Evolutionary conservation across 2,797 vertebrate genomes (phyloP).

Genomic region (Menidia menidia): DNA sequence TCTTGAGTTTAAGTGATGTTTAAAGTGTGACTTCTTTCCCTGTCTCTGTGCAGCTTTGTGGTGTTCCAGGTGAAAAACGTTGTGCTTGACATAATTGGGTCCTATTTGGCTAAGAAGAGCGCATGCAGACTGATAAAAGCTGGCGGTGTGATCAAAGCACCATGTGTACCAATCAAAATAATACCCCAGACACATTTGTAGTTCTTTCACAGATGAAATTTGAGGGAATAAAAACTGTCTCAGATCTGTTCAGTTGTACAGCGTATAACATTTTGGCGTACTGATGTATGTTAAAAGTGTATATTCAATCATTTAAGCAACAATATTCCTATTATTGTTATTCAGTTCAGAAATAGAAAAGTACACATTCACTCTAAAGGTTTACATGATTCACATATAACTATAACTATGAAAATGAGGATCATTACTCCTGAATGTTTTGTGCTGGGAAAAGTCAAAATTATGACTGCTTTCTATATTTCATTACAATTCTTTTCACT

Average conservation of each 20-base stretch:
- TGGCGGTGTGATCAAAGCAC: conserved; percentile 73
- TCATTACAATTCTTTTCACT: conserved; percentile 36
- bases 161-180: conserved; percentile 64
- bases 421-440: conserved; percentile 36
- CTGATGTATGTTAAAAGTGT: conserved; percentile 26
- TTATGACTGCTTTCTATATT: conserved; percentile 36
- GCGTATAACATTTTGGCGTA: conserved; percentile 9
- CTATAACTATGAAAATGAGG: conserved; percentile 31
- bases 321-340: neutral
- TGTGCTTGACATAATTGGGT: conserved; percentile 78
- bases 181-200: conserved; percentile 68
- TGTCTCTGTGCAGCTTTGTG: conserved; percentile 42
- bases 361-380: neutral
- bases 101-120: conserved; percentile 73
- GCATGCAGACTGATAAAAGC: conserved; percentile 68
- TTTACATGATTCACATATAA: conserved; percentile 22
- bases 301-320: conserved; percentile 30
- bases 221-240: conserved; percentile 50
- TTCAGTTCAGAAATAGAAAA: conserved; percentile 9
- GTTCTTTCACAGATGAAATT: conserved; percentile 51
- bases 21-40: conserved; percentile 64
- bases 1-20: conserved; percentile 53
- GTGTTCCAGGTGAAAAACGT: conserved; percentile 65
- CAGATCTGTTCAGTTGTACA: conserved; percentile 25
- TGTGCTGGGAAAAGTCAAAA: conserved; percentile 27